These are phyloP conservation scores for Antrozous pallidus DNA, from an alignment of 2,797 vertebrate genomes.

Conservation along the genomic window DNA sequence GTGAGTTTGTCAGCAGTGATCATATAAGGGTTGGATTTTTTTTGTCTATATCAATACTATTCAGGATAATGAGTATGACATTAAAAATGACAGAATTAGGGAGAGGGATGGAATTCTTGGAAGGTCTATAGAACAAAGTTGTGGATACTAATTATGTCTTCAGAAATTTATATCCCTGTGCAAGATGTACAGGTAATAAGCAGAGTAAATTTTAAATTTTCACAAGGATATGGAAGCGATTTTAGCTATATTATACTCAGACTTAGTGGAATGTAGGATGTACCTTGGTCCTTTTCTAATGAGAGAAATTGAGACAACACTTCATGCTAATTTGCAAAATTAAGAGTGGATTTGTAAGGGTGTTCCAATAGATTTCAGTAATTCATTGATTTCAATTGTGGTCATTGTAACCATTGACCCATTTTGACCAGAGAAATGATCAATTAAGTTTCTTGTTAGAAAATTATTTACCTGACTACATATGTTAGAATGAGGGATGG, in stretches of 20 bases:
- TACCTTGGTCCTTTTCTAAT: neutral
- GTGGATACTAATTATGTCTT: neutral
- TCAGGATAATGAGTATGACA: neutral
- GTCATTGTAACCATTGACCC: neutral
- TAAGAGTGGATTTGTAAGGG: neutral
- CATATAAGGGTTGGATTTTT: neutral
- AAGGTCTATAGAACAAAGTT: neutral
- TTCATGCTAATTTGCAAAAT: neutral
- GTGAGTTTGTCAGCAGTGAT: neutral
- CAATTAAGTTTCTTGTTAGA: neutral
- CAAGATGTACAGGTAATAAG: neutral
- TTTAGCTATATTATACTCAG: neutral
- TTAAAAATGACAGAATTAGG: neutral
- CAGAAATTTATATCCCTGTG: neutral
- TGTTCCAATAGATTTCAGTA: neutral
- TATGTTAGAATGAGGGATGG: neutral
- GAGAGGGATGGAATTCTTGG: neutral
- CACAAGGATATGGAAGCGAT: neutral
- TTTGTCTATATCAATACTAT: neutral
- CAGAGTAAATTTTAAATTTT: neutral
- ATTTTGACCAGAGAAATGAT: neutral
- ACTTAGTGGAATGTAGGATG: neutral
- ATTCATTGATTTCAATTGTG: neutral
- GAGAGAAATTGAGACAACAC: neutral
- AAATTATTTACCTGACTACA: neutral